These are phyloP conservation scores for Perithous albicinctus DNA, from an alignment of 2,888 invertebrate species.

Conservation along the genomic window DNA sequence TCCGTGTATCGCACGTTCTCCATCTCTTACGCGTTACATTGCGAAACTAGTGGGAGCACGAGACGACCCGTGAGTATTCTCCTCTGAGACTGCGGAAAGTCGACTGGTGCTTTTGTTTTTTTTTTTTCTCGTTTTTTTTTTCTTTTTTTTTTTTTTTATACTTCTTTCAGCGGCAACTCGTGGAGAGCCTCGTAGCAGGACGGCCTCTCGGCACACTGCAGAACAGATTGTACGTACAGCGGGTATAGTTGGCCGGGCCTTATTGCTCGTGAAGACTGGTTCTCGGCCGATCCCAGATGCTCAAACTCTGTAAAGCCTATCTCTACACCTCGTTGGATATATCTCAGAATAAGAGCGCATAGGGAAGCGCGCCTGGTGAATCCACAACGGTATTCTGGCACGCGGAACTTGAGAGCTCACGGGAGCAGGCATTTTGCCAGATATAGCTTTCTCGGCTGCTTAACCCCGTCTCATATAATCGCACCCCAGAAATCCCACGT, in stretches of 20 bases:
- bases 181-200: slow-evolving; percentile 29
- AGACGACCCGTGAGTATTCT: slow-evolving; percentile 44
- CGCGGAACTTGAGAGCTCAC: slow-evolving; percentile 48
- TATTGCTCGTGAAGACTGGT: slow-evolving; percentile 44
- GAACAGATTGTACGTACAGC: slow-evolving; percentile 57
- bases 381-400: slow-evolving; percentile 45
- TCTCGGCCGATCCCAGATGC: slow-evolving; percentile 31
- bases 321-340: slow-evolving; percentile 58
- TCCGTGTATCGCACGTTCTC: slow-evolving; percentile 13
- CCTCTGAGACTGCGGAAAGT: slow-evolving; percentile 52
- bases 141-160: slow-evolving; percentile 5
- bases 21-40: slow-evolving; percentile 24
- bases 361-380: slow-evolving; percentile 29
- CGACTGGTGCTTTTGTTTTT: slow-evolving; percentile 16
- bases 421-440: slow-evolving; percentile 59
- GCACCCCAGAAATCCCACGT: slow-evolving; percentile 11
- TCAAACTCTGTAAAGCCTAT: slow-evolving; percentile 46
- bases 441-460: slow-evolving; percentile 53
- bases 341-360: slow-evolving; percentile 34
- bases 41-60: slow-evolving; percentile 38
- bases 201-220: slow-evolving; percentile 6
- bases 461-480: slow-evolving; percentile 55
- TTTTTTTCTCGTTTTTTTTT: not conserved
- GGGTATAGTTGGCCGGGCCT: slow-evolving; percentile 43
- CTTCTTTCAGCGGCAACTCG: slow-evolving; percentile 19